phyloP scores from a whole-genome alignment of 2,113 vertebrate genomes.

The Pelobates fuscus region DNA sequence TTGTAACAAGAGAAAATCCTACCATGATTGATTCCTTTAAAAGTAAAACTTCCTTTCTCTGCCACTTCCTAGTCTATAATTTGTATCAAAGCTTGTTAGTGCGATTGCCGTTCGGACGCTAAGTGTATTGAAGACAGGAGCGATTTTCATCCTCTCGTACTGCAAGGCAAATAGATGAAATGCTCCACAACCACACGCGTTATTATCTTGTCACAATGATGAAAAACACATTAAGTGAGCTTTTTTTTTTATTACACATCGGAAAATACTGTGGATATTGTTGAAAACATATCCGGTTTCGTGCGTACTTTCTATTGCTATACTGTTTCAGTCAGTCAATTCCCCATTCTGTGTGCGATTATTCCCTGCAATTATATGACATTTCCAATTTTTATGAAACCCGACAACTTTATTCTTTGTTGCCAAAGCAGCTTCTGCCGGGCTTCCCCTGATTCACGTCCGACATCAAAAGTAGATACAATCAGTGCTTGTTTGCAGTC shows the following conservation, averaged over 20 bases:
- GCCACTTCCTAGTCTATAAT: too few species aligned
- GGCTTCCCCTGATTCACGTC: conserved; percentile 8
- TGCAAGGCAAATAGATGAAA: conserved; percentile 18
- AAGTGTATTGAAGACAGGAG: background rate
- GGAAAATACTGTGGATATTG: background rate
- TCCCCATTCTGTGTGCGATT: background rate
- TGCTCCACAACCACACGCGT: background rate
- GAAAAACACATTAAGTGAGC: background rate
- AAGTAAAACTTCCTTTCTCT: too few species aligned
- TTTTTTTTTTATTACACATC: background rate
- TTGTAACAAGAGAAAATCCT: too few species aligned
- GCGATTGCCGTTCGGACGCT: too few species aligned
- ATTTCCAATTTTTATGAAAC: conserved; percentile 14
- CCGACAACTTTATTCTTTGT: background rate
- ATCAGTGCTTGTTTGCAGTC: conserved; percentile 26
- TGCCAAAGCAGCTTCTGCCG: conserved; percentile 1
- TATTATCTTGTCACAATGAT: background rate
- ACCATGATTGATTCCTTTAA: too few species aligned
- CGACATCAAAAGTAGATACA: conserved; percentile 15
- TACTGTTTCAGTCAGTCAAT: background rate
- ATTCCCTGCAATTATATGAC: conserved; percentile 4
- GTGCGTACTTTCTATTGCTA: background rate
- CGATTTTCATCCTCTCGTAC: background rate
- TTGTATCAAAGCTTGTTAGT: too few species aligned
- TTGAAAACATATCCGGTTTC: background rate